Conservation (phyloP, 2,888 invertebrate genomes). For the Archips crataeganus region DNA sequence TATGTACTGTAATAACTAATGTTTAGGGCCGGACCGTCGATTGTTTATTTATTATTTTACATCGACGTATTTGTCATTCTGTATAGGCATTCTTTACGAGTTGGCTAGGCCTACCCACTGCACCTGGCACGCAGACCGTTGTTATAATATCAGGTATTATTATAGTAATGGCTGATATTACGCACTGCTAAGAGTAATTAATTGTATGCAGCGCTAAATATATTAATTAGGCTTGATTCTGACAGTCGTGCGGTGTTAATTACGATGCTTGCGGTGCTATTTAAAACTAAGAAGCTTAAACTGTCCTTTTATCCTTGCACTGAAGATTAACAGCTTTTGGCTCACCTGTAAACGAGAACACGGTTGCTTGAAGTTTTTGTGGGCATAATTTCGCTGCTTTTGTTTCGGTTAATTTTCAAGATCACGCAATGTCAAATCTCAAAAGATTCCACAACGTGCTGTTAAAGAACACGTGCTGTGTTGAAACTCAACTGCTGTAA, state of each 20-base stretch:
- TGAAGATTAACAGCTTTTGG: constrained; percentile 21
- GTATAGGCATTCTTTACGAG: constrained; percentile 23
- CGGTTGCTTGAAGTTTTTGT: neutral
- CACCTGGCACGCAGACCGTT: constrained; percentile 24
- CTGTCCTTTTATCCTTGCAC: constrained; percentile 9
- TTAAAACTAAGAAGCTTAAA: constrained; percentile 3
- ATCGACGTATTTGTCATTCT: constrained; percentile 27
- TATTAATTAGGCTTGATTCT: constrained; percentile 22
- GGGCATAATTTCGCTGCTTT: neutral
- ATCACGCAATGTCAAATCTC: neutral
- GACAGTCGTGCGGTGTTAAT: neutral
- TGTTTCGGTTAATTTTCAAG: neutral
- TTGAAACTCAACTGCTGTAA: too few species aligned
- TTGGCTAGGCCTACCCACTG: constrained; percentile 23
- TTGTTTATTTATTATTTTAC: constrained; percentile 32
- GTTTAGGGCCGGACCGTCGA: constrained; percentile 30
- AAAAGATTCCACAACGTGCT: neutral
- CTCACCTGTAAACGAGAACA: constrained; percentile 6
- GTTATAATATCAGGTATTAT: constrained; percentile 2
- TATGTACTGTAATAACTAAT: constrained; percentile 25
- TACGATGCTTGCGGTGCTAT: constrained; percentile 1
- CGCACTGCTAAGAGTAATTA: neutral
- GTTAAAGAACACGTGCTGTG: too few species aligned
- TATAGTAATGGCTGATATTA: neutral
- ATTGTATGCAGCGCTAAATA: neutral